Percentiles rank a stretch among this genome's conserved stretches.
Evolutionary conservation across 2,113 vertebrate genomes (phyloP).

Genomic region (Monopterus albus): DNA sequence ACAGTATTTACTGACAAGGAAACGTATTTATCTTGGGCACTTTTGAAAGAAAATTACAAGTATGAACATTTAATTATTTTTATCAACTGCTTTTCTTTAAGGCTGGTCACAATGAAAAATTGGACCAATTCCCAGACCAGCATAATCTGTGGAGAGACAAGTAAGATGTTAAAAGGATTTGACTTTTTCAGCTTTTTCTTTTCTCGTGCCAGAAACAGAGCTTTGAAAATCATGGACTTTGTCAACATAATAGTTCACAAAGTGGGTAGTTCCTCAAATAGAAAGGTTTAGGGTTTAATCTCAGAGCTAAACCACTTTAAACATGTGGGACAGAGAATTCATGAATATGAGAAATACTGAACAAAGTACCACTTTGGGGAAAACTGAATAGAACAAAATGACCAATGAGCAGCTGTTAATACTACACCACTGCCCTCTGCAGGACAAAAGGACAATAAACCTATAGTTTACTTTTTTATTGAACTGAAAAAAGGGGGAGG

Average conservation of each 20-base stretch:
- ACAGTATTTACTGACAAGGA: no score
- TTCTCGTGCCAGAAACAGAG: slow-evolving; percentile 10
- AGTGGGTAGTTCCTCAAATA: slow-evolving; percentile 45
- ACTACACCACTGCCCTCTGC: slow-evolving; percentile 60
- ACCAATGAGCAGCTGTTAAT: neutral
- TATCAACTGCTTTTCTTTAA: neutral
- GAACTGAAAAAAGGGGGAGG: neutral
- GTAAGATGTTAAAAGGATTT: slow-evolving; percentile 54
- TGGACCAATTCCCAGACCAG: slow-evolving; percentile 6
- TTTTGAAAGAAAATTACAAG: neutral
- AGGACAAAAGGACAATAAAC: slow-evolving; percentile 18
- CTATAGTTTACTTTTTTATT: neutral
- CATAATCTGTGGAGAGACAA: slow-evolving; percentile 39
- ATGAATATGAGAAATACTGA: slow-evolving; percentile 32
- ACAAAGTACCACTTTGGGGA: slow-evolving; percentile 27
- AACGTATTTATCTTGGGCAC: neutral
- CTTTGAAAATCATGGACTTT: slow-evolving; percentile 29
- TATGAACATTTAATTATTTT: neutral
- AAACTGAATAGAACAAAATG: slow-evolving; percentile 10
- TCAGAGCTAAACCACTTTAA: slow-evolving; percentile 24
- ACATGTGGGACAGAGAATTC: slow-evolving; percentile 16
- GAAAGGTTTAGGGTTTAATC: slow-evolving; percentile 40
- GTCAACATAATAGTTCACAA: slow-evolving; percentile 43
- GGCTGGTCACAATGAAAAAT: slow-evolving; percentile 35
- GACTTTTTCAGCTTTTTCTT: slow-evolving; percentile 19